These are phyloP conservation scores for Diabrotica undecimpunctata DNA, from an alignment of 1,140 invertebrate species.

Conservation along the genomic window DNA sequence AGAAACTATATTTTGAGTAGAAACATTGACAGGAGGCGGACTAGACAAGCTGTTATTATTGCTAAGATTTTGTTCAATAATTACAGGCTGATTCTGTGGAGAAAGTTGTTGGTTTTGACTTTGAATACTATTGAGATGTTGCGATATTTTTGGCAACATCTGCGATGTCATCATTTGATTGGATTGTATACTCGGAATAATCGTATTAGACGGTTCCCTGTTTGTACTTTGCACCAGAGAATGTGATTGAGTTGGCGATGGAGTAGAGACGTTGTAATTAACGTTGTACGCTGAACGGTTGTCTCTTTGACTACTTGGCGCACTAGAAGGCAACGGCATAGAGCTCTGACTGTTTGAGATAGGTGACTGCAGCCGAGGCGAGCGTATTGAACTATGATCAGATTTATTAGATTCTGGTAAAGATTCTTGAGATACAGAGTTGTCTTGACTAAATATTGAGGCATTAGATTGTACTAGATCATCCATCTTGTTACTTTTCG, in stretches of 20 bases:
- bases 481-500: constrained; percentile 47
- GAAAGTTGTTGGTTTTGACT: constrained; percentile 13
- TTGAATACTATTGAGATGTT: constrained; percentile 17
- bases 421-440: constrained; percentile 38
- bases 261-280: constrained; percentile 9
- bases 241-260: constrained; percentile 30
- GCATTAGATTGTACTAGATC: constrained; percentile 42
- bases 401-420: constrained; percentile 36
- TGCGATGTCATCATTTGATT: constrained; percentile 17
- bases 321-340: constrained; percentile 12
- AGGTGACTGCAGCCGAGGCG: constrained; percentile 28
- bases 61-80: neutral
- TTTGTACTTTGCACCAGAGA: constrained; percentile 14
- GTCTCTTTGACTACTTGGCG: constrained; percentile 17
- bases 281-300: constrained; percentile 7
- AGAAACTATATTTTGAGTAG: constrained; percentile 2
- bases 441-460: constrained; percentile 42
- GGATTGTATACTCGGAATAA: neutral
- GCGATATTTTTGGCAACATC: constrained; percentile 18
- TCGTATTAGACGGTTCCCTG: constrained; percentile 5
- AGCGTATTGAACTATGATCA: constrained; percentile 24
- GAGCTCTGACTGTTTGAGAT: constrained; percentile 23
- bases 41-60: constrained; percentile 12
- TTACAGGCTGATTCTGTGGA: constrained; percentile 10
- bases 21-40: constrained; percentile 7